These are phyloP conservation scores for Drosophila meridiana DNA, from an alignment of 2,888 invertebrate species.

Conservation along the genomic window DNA sequence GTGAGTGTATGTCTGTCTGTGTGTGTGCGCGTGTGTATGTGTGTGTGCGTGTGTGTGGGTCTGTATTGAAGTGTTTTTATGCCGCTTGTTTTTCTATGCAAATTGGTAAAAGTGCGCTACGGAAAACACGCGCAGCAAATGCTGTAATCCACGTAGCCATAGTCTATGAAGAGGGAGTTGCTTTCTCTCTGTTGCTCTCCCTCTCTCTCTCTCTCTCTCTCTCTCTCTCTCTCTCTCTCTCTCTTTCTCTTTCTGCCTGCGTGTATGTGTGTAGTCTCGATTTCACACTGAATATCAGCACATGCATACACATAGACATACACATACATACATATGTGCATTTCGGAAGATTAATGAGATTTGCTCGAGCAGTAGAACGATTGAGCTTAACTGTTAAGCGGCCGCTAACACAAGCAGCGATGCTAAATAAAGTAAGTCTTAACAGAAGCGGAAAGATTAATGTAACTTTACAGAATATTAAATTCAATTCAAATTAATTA, in stretches of 20 bases:
- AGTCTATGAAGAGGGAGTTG: not conserved
- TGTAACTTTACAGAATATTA: too few relatives aligned
- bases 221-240: not conserved
- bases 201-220: not conserved
- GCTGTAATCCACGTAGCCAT: slow-evolving; percentile 3
- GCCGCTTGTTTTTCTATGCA: slow-evolving; percentile 73
- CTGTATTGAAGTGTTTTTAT: slow-evolving; percentile 33
- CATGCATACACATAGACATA: not conserved
- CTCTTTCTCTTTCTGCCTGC: not conserved
- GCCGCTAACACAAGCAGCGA: too few relatives aligned
- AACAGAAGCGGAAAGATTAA: not conserved
- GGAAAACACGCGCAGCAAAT: slow-evolving; percentile 23
- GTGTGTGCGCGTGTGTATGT: not conserved
- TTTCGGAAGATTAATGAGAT: slow-evolving; percentile 10
- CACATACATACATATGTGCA: not conserved
- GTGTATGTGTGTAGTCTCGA: not conserved
- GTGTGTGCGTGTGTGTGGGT: not conserved
- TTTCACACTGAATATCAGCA: not conserved
- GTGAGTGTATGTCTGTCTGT: not conserved
- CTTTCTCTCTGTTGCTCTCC: not conserved
- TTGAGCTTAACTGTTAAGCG: slow-evolving; percentile 1
- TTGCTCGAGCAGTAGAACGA: not conserved
- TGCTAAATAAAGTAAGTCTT: too few relatives aligned
- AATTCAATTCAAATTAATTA: not conserved
- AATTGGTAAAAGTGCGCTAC: slow-evolving; percentile 46